Conservation (phyloP, 2,113 vertebrate species). For the Barbus barbus region DNA sequence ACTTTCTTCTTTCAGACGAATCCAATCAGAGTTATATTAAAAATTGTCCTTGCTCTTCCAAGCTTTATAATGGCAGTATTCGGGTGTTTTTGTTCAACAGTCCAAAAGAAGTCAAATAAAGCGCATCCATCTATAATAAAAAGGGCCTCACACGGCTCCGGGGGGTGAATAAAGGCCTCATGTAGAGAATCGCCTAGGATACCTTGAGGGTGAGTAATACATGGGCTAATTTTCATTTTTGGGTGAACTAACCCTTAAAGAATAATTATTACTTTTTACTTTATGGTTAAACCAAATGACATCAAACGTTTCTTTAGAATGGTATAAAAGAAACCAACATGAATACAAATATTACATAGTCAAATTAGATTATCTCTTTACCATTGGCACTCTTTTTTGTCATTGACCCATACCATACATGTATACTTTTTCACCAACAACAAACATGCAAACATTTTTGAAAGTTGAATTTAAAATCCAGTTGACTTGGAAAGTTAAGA, state of each 20-base stretch:
- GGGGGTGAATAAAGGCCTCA: too few relatives aligned
- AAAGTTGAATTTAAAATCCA: neutral
- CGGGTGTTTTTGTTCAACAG: too few relatives aligned
- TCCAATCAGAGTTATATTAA: too few relatives aligned
- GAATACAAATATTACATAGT: neutral
- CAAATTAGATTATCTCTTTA: neutral
- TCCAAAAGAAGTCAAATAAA: too few relatives aligned
- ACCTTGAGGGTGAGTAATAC: neutral
- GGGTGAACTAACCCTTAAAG: too few relatives aligned
- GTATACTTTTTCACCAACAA: neutral
- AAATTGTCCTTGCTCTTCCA: too few relatives aligned
- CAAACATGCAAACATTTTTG: neutral
- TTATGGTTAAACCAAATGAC: neutral
- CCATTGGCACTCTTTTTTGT: neutral
- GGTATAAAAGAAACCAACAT: neutral
- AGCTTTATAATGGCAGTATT: too few relatives aligned
- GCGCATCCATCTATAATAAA: too few relatives aligned
- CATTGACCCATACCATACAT: neutral
- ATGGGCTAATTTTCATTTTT: neutral
- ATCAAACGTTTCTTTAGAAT: neutral
- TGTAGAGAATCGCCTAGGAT: too few relatives aligned
- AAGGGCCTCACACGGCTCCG: too few relatives aligned
- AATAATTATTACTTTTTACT: neutral
- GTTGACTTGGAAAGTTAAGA: neutral
- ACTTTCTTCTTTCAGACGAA: too few relatives aligned